Percentiles rank a stretch among this genome's conserved stretches.
Conservation (phyloP, 1,140 invertebrate species). For the Samia ricini region DNA sequence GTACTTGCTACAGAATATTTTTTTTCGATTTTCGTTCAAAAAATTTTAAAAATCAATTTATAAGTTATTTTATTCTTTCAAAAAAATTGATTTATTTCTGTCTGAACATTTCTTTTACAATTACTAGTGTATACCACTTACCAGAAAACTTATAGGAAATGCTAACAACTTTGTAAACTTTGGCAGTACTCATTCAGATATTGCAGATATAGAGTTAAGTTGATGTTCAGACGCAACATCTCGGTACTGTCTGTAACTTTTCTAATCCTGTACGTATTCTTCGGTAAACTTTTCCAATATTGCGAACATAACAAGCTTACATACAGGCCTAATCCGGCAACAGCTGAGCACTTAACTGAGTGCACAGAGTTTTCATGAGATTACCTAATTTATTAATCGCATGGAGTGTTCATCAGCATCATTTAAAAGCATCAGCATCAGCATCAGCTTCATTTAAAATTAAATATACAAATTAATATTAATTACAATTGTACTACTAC, state of each 20-base stretch:
- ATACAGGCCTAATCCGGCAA: constrained; percentile 35
- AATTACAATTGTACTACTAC: too few species aligned
- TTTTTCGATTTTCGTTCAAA: too few species aligned
- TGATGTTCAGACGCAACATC: constrained; percentile 27
- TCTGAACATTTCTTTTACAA: too few species aligned
- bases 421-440: neutral
- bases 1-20: too few species aligned
- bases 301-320: constrained; percentile 47
- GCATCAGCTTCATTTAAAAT: neutral
- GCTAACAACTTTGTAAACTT: too few species aligned
- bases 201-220: constrained; percentile 17
- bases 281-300: constrained; percentile 52
- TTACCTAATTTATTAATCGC: constrained; percentile 29
- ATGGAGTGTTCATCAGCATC: neutral
- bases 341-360: constrained; percentile 18
- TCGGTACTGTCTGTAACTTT: constrained; percentile 38
- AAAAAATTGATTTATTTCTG: too few species aligned
- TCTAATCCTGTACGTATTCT: constrained; percentile 50
- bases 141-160: too few species aligned
- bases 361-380: constrained; percentile 27
- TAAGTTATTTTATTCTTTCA: too few species aligned
- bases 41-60: too few species aligned
- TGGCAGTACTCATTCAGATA: neutral
- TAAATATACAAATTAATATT: too few species aligned
- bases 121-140: too few species aligned